Evolutionary conservation across 2,888 invertebrate genomes (phyloP).

Genomic region (Euproctis similis): DNA sequence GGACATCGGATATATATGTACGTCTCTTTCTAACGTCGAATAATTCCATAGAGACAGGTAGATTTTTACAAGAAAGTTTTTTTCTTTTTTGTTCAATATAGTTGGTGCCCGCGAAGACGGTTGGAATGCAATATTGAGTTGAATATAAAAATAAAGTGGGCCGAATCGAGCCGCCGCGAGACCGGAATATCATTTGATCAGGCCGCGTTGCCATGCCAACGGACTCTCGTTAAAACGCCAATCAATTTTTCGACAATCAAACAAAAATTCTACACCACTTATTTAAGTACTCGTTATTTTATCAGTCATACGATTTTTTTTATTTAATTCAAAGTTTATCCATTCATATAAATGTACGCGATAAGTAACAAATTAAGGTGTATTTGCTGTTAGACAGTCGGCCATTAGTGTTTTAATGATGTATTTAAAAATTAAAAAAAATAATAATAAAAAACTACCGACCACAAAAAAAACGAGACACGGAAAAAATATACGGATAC

Average conservation of each 20-base stretch:
- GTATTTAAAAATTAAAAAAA: too few relatives aligned
- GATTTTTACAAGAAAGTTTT: slow-evolving; percentile 24
- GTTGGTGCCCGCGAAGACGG: slow-evolving; percentile 22
- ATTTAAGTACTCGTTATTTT: too few relatives aligned
- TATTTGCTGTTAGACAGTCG: too few relatives aligned
- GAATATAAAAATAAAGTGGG: slow-evolving; percentile 37
- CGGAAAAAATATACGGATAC: too few relatives aligned
- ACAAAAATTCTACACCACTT: too few relatives aligned
- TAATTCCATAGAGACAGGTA: slow-evolving; percentile 15
- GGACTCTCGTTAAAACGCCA: slow-evolving; percentile 20
- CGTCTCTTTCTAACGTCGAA: slow-evolving; percentile 10
- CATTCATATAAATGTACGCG: too few relatives aligned
- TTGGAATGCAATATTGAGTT: slow-evolving; percentile 48
- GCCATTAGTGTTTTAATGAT: too few relatives aligned
- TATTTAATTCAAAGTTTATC: too few relatives aligned
- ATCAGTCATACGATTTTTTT: too few relatives aligned
- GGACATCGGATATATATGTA: slow-evolving; percentile 1
- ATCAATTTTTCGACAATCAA: slow-evolving; percentile 27
- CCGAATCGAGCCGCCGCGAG: slow-evolving; percentile 28
- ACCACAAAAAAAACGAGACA: too few relatives aligned
- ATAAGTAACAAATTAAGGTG: too few relatives aligned
- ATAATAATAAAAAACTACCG: too few relatives aligned
- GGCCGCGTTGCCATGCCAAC: slow-evolving; percentile 52
- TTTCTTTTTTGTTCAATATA: slow-evolving; percentile 25
- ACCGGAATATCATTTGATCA: slow-evolving; percentile 46